Evolutionary conservation across 2,888 invertebrate species (phyloP).

Genomic region (Cryptosula pallasiana): DNA sequence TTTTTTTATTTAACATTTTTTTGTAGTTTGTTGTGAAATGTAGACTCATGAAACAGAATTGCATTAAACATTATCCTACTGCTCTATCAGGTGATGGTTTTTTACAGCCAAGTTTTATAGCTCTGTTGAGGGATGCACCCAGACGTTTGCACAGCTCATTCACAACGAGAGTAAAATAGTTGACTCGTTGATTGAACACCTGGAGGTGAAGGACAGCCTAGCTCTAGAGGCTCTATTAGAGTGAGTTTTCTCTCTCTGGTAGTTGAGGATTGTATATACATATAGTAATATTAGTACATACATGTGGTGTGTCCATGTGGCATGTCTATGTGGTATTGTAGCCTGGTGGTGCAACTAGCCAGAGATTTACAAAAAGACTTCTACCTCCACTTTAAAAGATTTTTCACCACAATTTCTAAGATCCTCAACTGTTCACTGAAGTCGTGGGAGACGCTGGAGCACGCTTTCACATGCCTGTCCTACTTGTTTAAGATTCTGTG

Average conservation of each 20-base stretch:
- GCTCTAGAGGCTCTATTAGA: slow-evolving; percentile 78
- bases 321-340: slow-evolving; percentile 54
- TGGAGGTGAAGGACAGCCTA: slow-evolving; percentile 66
- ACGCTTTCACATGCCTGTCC: slow-evolving; percentile 78
- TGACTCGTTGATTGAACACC: slow-evolving; percentile 65
- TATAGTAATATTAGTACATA: no score
- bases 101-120: slow-evolving; percentile 63
- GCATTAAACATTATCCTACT: no score
- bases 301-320: no score
- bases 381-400: slow-evolving; percentile 73
- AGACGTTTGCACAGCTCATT: slow-evolving; percentile 76
- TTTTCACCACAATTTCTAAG: slow-evolving; percentile 68
- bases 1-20: no score
- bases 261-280: no score
- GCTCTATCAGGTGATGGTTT: no score
- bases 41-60: no score
- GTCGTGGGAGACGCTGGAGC: slow-evolving; percentile 78
- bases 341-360: slow-evolving; percentile 76
- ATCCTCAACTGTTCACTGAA: slow-evolving; percentile 64
- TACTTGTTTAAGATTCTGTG: slow-evolving; percentile 85
- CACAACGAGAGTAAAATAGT: slow-evolving; percentile 67
- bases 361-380: slow-evolving; percentile 84
- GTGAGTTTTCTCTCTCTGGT: slow-evolving; percentile 64
- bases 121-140: slow-evolving; percentile 68
- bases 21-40: no score